phyloP scores from a whole-genome alignment of 2,797 vertebrate species.

The Siniperca obscura region DNA sequence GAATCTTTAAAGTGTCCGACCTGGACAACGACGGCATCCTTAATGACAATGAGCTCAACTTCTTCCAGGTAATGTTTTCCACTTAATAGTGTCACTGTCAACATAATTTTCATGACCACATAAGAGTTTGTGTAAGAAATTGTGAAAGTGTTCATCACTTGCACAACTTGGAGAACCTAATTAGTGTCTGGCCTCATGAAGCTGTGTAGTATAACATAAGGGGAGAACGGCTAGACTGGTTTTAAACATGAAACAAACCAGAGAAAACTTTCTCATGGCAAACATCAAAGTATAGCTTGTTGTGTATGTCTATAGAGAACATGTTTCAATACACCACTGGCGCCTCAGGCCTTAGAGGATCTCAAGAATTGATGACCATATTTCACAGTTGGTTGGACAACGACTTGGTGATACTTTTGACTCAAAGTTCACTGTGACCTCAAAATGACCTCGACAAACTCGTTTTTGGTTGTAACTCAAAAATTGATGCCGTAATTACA shows the following conservation, averaged over 20 bases:
- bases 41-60: slow-evolving; percentile 98
- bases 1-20: slow-evolving; percentile 99
- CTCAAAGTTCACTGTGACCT: no score
- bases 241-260: slow-evolving; percentile 1
- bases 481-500: no score
- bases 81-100: not conserved
- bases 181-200: not conserved
- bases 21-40: slow-evolving; percentile 97
- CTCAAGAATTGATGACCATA: slow-evolving; percentile 92
- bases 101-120: accelerated
- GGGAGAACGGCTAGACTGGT: not conserved
- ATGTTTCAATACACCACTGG: slow-evolving; percentile 97
- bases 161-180: not conserved
- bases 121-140: not conserved
- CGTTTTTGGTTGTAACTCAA: no score
- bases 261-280: not conserved
- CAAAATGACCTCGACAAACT: no score
- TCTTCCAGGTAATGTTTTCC: slow-evolving; percentile 91
- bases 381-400: no score
- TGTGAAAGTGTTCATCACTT: not conserved
- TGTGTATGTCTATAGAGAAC: slow-evolving; percentile 87
- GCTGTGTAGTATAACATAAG: accelerated
- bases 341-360: slow-evolving; percentile 96
- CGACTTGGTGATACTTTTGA: no score
- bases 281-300: not conserved